Evolutionary conservation across 2,888 invertebrate species (phyloP), one percentile per base, ranked within the genome.

Genomic region (Eristalis tenax): DNA sequence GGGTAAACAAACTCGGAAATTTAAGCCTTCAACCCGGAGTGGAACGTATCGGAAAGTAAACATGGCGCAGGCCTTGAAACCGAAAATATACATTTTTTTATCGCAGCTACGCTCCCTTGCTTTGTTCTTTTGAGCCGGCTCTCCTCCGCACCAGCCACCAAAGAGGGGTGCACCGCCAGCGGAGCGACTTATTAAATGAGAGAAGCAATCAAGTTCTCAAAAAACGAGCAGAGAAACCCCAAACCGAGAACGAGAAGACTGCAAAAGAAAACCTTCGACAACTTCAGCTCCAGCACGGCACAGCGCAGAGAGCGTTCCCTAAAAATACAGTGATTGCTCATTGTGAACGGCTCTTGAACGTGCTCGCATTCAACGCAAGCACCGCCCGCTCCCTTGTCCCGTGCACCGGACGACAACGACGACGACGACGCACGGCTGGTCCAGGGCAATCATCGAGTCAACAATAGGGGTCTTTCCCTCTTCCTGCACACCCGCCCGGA

Each of bases 271-370:
- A 32, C 65, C 32, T 18, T 38, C 43, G 43, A 57, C 68, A 69
- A 32, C 69, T 38, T 57, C 64, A 15, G 43, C 43, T 18, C 50
- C 50, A 18, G 50, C 50, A 50, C 50, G n/a, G 18, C 50, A 18
- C 18, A 50, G 50, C 50, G 6, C 50, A 8, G 50, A 50, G 66
- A 40, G 66, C 43, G 75, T 70, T 82, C 70, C 82, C 82, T 82
- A 82, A 82, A 82, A 82, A 82, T 82, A 76, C 70, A 64, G 82
- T 76, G 76, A 82, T 82, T 82, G 82, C 82, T 76, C 82, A 82
- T 82, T 82, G 82, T 70, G 26, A 69, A 35, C 68, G 38, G 28
- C 35, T 65, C 70, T 71, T 71, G 78, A 71, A 59, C 28, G 69
- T 69, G 50, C 59, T 79, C 70, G 69, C 78, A 79, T 65, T 65